A percentile compares a stretch with the other conserved stretches of the same genome.
Conservation (phyloP, 92 coral and sea anemone species). For the Zoanthus gigantus region DNA sequence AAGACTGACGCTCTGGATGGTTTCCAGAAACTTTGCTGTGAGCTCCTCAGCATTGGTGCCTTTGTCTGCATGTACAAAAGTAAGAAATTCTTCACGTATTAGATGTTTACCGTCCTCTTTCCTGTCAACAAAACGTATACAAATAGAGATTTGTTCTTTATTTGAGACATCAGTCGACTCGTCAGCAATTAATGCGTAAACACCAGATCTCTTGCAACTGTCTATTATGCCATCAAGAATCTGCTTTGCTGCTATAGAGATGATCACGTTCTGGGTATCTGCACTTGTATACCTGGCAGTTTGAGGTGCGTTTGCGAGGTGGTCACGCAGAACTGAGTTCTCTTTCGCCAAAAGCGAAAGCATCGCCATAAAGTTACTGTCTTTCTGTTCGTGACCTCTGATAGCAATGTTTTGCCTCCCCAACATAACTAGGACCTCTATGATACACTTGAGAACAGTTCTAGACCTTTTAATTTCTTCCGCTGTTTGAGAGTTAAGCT, state of each 20-base stretch:
- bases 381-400: conserved; percentile 46
- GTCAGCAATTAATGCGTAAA: conserved; percentile 54
- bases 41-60: conserved; percentile 50
- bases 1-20: conserved; percentile 53
- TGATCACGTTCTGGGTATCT: conserved; percentile 52
- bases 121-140: conserved; percentile 46
- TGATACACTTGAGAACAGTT: conserved; percentile 39
- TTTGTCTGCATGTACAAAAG: conserved; percentile 54
- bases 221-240: conserved; percentile 52
- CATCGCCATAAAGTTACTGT: conserved; percentile 46
- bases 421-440: conserved; percentile 48
- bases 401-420: conserved; percentile 49
- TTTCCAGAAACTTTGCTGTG: conserved; percentile 49
- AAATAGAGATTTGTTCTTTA: conserved; percentile 51
- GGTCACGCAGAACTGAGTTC: conserved; percentile 39
- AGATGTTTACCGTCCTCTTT: conserved; percentile 46
- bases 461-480: conserved; percentile 44
- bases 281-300: conserved; percentile 48
- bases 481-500: conserved; percentile 48
- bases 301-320: conserved; percentile 28
- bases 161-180: conserved; percentile 56
- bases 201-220: conserved; percentile 48
- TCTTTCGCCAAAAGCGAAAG: conserved; percentile 39
- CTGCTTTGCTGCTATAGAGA: conserved; percentile 48
- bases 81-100: conserved; percentile 48